phyloP scores from a whole-genome alignment of 2,113 vertebrate genomes.

The Crotalus tigris region DNA sequence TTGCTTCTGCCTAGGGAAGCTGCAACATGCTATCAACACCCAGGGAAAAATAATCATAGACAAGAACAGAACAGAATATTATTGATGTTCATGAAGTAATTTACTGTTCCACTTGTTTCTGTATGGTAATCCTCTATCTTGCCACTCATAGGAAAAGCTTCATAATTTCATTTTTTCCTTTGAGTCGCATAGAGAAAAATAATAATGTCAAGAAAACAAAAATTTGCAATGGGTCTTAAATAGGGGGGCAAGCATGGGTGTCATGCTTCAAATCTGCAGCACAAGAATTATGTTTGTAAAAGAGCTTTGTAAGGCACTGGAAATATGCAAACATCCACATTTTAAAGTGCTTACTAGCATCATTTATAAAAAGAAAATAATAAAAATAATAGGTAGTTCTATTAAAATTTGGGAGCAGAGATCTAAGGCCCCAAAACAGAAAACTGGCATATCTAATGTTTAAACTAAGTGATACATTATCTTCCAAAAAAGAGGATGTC shows the following conservation, averaged over 20 bases:
- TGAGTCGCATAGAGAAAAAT: slow-evolving; percentile 15
- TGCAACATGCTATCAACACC: slow-evolving; percentile 35
- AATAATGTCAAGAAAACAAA: slow-evolving; percentile 22
- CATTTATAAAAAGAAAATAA: neutral
- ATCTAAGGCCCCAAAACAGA: neutral
- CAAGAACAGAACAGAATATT: slow-evolving; percentile 13
- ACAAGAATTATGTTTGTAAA: slow-evolving; percentile 11
- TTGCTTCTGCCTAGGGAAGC: slow-evolving; percentile 43
- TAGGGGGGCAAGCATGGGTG: neutral
- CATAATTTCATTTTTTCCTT: slow-evolving; percentile 29
- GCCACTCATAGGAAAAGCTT: slow-evolving; percentile 44
- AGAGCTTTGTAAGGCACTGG: slow-evolving; percentile 26
- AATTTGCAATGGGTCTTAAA: slow-evolving; percentile 1
- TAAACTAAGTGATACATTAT: neutral
- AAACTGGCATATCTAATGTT: neutral
- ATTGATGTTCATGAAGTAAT: slow-evolving; percentile 42
- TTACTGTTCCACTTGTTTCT: slow-evolving; percentile 25
- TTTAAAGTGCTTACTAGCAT: neutral
- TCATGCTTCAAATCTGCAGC: neutral
- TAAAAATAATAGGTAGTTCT: neutral
- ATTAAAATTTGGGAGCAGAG: neutral
- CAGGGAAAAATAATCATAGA: slow-evolving; percentile 44
- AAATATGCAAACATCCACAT: neutral
- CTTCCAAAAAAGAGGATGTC: neutral
- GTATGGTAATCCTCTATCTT: slow-evolving; percentile 32